These are phyloP conservation scores for Drosophila mojavensis DNA, from an alignment of 1,140 invertebrate species.

Conservation along the genomic window DNA sequence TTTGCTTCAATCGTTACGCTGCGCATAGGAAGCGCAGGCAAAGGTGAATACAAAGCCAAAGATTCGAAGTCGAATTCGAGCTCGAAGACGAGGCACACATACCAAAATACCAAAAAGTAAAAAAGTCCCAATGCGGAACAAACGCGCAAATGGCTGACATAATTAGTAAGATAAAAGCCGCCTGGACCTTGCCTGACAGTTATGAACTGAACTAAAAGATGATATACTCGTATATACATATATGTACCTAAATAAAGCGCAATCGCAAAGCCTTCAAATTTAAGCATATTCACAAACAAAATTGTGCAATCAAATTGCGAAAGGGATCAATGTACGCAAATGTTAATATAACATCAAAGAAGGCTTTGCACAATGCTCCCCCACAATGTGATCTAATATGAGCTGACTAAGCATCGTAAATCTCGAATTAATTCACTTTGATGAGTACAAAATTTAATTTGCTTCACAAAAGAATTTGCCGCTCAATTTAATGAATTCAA, in stretches of 20 bases:
- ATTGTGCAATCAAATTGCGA: constrained; percentile 7
- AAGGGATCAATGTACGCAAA: constrained; percentile 19
- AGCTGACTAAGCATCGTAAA: constrained; percentile 23
- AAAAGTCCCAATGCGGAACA: constrained; percentile 43
- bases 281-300: background rate
- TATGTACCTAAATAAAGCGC: constrained; percentile 3
- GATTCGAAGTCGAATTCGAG: background rate
- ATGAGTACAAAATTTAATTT: constrained; percentile 35
- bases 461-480: constrained; percentile 44
- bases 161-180: constrained; percentile 17
- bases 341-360: constrained; percentile 5
- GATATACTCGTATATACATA: too few relatives aligned
- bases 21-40: constrained; percentile 30
- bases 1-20: constrained; percentile 31
- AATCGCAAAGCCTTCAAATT: constrained; percentile 4
- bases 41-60: background rate
- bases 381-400: constrained; percentile 20
- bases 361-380: constrained; percentile 26
- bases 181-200: constrained; percentile 5
- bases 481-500: constrained; percentile 36
- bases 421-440: constrained; percentile 26
- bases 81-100: background rate
- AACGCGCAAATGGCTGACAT: constrained; percentile 24
- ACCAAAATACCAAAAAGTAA: constrained; percentile 3
- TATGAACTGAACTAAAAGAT: background rate